These are phyloP conservation scores for Dasyurus viverrinus DNA, from an alignment of 2,113 vertebrate species.

Conservation along the genomic window DNA sequence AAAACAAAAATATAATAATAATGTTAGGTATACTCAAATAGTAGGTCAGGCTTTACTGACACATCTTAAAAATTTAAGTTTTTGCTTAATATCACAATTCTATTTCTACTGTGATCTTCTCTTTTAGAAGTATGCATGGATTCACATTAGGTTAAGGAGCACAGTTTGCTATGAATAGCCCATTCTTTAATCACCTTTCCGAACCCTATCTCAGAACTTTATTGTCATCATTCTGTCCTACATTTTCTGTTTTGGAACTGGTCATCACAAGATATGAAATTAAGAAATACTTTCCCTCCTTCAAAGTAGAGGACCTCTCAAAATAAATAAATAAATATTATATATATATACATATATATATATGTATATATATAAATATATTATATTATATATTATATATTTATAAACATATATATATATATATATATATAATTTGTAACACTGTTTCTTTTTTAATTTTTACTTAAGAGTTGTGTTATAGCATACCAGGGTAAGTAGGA, in stretches of 20 bases:
- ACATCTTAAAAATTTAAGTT: not conserved
- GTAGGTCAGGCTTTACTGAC: not conserved
- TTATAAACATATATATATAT: too few species aligned
- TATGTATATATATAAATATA: not conserved
- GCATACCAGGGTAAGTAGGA: not conserved
- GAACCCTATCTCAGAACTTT: not conserved
- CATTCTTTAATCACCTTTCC: not conserved
- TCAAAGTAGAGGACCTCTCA: not conserved
- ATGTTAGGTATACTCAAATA: not conserved
- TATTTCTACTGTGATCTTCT: not conserved
- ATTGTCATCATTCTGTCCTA: not conserved
- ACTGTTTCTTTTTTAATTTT: not conserved
- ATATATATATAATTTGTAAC: not conserved
- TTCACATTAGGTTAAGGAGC: not conserved
- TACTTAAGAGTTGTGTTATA: not conserved
- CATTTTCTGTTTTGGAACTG: not conserved
- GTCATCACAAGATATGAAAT: not conserved
- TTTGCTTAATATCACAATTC: not conserved
- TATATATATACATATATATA: too few species aligned
- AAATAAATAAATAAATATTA: too few species aligned
- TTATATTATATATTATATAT: not conserved
- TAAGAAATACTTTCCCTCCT: not conserved
- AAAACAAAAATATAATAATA: conserved; percentile 50
- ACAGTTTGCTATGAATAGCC: not conserved
- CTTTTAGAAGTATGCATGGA: not conserved